phyloP scores from a whole-genome alignment of 2,797 vertebrate genomes.

The Sciurus carolinensis region DNA sequence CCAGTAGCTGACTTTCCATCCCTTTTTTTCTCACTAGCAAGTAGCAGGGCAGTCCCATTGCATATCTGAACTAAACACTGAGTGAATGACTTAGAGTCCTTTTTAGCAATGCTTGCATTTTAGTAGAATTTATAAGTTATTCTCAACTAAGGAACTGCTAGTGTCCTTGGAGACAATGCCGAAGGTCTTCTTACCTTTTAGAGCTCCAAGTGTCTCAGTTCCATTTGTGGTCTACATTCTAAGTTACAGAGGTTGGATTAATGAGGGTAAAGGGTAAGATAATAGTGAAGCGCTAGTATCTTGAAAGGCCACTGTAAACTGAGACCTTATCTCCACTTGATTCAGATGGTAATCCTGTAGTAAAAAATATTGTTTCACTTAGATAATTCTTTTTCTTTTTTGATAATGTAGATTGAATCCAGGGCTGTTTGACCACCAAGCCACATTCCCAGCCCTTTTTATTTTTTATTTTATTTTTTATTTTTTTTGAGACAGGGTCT shows the following conservation, averaged over 20 bases:
- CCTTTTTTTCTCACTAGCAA: background rate
- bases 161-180: background rate
- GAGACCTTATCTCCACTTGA: background rate
- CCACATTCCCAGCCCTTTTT: no score
- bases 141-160: background rate
- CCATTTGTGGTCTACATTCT: background rate
- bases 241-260: background rate
- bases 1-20: background rate
- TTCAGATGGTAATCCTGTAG: background rate
- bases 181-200: background rate
- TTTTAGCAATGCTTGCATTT: conserved; percentile 10
- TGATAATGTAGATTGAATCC: no score
- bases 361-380: background rate
- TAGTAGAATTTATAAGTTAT: background rate
- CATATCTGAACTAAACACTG: background rate
- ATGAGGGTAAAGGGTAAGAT: background rate
- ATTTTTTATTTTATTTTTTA: no score
- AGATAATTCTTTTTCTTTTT: background rate
- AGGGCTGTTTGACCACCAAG: no score
- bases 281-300: background rate
- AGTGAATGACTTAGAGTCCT: background rate
- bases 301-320: background rate
- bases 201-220: background rate
- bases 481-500: no score
- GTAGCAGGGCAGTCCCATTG: background rate